Evolutionary conservation across 2,888 invertebrate species (phyloP).

Genomic region (Ecliptopera silaceata): DNA sequence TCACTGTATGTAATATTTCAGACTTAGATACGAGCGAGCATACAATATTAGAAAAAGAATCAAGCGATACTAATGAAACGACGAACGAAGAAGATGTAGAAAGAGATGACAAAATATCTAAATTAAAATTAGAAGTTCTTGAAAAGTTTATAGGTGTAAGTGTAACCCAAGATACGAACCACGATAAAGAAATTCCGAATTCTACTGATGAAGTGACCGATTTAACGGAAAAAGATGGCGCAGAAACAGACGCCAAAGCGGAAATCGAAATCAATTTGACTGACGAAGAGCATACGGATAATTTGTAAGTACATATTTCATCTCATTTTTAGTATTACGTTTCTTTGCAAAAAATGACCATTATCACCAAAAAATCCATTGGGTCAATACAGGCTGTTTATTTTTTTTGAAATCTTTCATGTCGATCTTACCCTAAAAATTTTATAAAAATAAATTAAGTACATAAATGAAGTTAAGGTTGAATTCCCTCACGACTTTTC

Average conservation of each 20-base stretch:
- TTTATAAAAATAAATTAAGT: too few relatives aligned
- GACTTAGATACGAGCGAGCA: conserved; percentile 36
- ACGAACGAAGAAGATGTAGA: conserved; percentile 12
- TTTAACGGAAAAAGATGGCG: conserved; percentile 8
- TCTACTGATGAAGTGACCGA: conserved; percentile 20
- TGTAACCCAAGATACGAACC: conserved; percentile 23
- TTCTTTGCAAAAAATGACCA: too few relatives aligned
- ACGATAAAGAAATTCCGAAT: conserved; percentile 22
- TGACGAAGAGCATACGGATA: conserved; percentile 10
- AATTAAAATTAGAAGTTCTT: conserved; percentile 62
- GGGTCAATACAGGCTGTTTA: too few relatives aligned
- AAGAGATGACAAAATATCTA: conserved; percentile 50
- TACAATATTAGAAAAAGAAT: conserved; percentile 29
- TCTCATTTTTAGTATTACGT: too few relatives aligned
- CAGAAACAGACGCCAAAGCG: conserved; percentile 3
- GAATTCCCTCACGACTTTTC: too few relatives aligned
- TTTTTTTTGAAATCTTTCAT: too few relatives aligned
- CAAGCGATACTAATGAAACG: conserved; percentile 23
- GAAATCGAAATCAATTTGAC: conserved; percentile 19
- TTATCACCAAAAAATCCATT: too few relatives aligned
- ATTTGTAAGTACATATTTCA: conserved; percentile 18
- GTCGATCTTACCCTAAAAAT: too few relatives aligned
- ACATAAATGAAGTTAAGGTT: too few relatives aligned
- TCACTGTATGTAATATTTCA: too few relatives aligned
- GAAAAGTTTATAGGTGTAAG: conserved; percentile 58